Percentiles rank a stretch among this genome's conserved stretches.
These are phyloP conservation scores for Drosophila elegans DNA, from an alignment of 1,140 invertebrate genomes.

Conservation along the genomic window DNA sequence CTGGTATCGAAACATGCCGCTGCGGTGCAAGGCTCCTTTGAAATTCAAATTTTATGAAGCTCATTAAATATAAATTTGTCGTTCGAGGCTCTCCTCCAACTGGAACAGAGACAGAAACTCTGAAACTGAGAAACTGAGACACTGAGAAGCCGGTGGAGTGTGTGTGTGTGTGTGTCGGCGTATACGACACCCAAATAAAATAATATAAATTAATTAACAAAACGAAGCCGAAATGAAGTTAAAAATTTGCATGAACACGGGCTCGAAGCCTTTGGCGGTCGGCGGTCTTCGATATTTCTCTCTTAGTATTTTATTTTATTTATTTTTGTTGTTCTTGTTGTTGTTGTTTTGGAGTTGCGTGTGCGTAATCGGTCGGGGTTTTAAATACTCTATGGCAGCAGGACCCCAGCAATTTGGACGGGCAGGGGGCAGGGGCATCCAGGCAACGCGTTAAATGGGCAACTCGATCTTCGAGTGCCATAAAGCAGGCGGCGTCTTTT, in stretches of 20 bases:
- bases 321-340: background rate
- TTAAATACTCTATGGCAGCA: constrained; percentile 36
- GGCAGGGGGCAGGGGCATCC: background rate
- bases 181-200: constrained; percentile 84
- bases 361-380: constrained; percentile 67
- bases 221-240: constrained; percentile 84
- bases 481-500: constrained; percentile 78
- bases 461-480: constrained; percentile 66
- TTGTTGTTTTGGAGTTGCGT: constrained; percentile 59
- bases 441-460: constrained; percentile 68
- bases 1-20: constrained; percentile 67
- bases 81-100: constrained; percentile 61
- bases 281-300: constrained; percentile 20
- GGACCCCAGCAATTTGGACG: constrained; percentile 13
- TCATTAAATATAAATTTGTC: constrained; percentile 85
- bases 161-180: constrained; percentile 4
- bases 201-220: constrained; percentile 85
- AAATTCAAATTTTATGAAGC: constrained; percentile 85
- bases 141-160: constrained; percentile 18
- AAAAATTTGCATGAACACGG: constrained; percentile 83
- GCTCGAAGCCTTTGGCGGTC: constrained; percentile 74
- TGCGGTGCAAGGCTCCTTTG: constrained; percentile 81
- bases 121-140: constrained; percentile 16
- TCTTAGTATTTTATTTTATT: background rate
- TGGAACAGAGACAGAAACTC: constrained; percentile 28